Conservation (phyloP, 1,140 invertebrate species). For the Cotesia typhae region DNA sequence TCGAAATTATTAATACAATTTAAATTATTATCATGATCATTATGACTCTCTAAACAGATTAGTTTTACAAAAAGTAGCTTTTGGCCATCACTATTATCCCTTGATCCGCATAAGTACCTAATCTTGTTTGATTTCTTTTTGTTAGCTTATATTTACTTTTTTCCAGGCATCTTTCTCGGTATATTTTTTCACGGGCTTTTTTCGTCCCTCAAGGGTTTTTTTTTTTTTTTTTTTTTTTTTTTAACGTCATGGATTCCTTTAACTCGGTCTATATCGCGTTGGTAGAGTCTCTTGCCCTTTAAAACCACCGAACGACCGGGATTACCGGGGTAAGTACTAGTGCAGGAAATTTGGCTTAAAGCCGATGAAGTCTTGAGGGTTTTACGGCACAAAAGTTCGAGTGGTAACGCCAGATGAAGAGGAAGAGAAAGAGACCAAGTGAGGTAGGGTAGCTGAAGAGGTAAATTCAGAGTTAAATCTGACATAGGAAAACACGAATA, state of each 20-base stretch:
- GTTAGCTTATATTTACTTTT: background rate
- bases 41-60: no score
- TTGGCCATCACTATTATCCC: constrained; percentile 5
- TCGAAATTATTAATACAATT: background rate
- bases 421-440: no score
- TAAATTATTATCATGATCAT: no score
- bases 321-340: constrained; percentile 38
- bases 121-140: constrained; percentile 15
- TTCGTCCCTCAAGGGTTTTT: no score
- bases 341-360: constrained; percentile 37
- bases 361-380: constrained; percentile 38
- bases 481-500: no score
- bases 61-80: constrained; percentile 6
- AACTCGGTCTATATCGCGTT: constrained; percentile 14
- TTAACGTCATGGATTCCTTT: background rate
- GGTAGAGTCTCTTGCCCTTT: constrained; percentile 13
- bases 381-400: constrained; percentile 26
- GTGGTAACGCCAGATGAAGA: no score
- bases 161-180: background rate
- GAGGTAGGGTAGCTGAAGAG: no score
- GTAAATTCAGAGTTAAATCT: no score
- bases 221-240: background rate
- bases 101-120: background rate
- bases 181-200: constrained; percentile 4
- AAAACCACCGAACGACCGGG: constrained; percentile 38